Conservation (phyloP, 2,888 invertebrate species). For the Eupeodes latifasciatus region DNA sequence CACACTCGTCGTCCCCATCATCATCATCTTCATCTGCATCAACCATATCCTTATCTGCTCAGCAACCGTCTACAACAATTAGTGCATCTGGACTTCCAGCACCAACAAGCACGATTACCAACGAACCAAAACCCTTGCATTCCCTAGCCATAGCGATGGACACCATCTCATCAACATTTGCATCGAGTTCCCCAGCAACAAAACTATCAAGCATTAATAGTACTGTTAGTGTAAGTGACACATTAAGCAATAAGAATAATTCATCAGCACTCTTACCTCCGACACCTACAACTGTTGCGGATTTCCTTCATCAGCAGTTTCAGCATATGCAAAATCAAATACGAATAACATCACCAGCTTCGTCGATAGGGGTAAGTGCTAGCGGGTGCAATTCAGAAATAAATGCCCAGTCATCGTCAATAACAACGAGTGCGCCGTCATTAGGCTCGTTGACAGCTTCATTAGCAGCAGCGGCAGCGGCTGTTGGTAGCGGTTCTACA, state of each 20-base stretch:
- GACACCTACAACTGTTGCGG: constrained; percentile 78
- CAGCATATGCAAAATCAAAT: constrained; percentile 75
- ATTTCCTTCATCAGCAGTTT: constrained; percentile 73
- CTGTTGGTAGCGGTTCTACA: constrained; percentile 62
- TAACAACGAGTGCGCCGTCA: constrained; percentile 45
- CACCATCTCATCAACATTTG: constrained; percentile 41
- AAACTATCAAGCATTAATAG: constrained; percentile 52
- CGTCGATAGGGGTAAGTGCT: constrained; percentile 67
- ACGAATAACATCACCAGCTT: constrained; percentile 63
- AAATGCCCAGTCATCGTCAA: constrained; percentile 66
- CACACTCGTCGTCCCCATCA: constrained; percentile 61
- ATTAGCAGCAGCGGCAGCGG: constrained; percentile 79
- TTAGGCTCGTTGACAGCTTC: constrained; percentile 82
- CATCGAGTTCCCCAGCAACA: constrained; percentile 50
- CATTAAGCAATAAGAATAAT: constrained; percentile 77
- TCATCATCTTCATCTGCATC: constrained; percentile 51
- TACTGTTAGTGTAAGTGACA: constrained; percentile 61
- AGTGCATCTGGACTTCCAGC: constrained; percentile 74
- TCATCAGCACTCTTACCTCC: constrained; percentile 77
- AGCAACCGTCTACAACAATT: constrained; percentile 62
- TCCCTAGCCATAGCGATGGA: constrained; percentile 51
- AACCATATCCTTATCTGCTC: constrained; percentile 52
- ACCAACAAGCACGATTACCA: constrained; percentile 44
- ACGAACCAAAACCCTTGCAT: constrained; percentile 42
- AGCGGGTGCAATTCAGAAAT: constrained; percentile 72